Conservation (phyloP, 2,797 vertebrate species). For the Decapterus maruadsi region DNA sequence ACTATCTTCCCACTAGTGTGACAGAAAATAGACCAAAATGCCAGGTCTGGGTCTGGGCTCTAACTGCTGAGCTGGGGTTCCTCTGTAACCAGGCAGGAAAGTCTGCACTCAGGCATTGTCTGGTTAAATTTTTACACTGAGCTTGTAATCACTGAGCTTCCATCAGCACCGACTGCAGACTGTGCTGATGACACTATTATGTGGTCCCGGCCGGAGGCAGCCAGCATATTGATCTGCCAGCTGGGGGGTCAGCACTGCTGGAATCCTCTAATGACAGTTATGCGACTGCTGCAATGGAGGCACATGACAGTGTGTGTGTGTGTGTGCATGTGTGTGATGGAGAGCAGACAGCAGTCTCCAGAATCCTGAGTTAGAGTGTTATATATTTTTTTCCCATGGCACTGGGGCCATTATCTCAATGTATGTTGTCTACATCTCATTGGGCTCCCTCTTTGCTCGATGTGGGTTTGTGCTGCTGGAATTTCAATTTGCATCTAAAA, state of each 20-base stretch:
- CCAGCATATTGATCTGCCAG: conserved; percentile 46
- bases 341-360: conserved; percentile 3
- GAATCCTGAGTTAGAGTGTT: conserved; percentile 20
- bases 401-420: conserved; percentile 30
- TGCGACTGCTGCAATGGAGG: conserved; percentile 15
- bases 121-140: conserved; percentile 19
- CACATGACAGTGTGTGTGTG: background rate
- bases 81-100: background rate
- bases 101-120: background rate
- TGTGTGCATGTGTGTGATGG: background rate
- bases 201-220: conserved; percentile 20
- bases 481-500: conserved; percentile 55
- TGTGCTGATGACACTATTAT: conserved; percentile 46
- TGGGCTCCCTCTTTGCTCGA: conserved; percentile 9
- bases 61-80: background rate
- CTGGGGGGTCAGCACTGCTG: conserved; percentile 29
- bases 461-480: conserved; percentile 28
- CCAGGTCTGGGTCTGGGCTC: no score
- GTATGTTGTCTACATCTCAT: conserved; percentile 43
- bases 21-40: no score
- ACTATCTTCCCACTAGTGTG: no score
- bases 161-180: conserved; percentile 28
- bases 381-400: conserved; percentile 28
- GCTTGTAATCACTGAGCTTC: conserved; percentile 35
- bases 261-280: conserved; percentile 35